A percentile compares a stretch with the other conserved stretches of the same genome.
Conservation (phyloP, 64 coral and sea anemone species). For the Acropora yongei region DNA sequence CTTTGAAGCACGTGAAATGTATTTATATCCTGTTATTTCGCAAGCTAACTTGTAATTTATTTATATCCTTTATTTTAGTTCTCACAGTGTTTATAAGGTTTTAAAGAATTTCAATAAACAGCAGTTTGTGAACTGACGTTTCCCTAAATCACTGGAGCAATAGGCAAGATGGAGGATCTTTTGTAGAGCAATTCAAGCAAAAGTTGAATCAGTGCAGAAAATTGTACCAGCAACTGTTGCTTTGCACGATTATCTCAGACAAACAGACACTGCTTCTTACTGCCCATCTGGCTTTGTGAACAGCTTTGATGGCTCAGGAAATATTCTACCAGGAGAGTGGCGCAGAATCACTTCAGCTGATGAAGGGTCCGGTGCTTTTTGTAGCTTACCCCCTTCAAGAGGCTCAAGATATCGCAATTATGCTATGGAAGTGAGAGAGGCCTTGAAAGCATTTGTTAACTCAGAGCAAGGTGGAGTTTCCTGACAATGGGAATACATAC, state of each 20-base stretch:
- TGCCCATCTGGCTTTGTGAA: slow-evolving; percentile 31
- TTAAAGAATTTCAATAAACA: too few relatives aligned
- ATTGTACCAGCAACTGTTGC: slow-evolving; percentile 36
- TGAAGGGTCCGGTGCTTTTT: slow-evolving; percentile 9
- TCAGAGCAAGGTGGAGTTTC: slow-evolving; percentile 46
- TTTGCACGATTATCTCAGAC: slow-evolving; percentile 38
- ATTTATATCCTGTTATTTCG: too few relatives aligned
- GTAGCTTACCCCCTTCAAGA: background rate
- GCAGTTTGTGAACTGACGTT: too few relatives aligned
- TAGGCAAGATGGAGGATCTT: slow-evolving; percentile 59
- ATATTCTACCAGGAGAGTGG: slow-evolving; percentile 63
- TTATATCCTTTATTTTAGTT: too few relatives aligned
- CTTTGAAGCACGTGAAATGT: too few relatives aligned
- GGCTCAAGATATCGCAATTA: slow-evolving; percentile 40
- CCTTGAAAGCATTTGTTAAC: slow-evolving; percentile 38
- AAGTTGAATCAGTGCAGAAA: slow-evolving; percentile 27
- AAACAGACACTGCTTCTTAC: slow-evolving; percentile 34
- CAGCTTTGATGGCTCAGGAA: slow-evolving; percentile 47
- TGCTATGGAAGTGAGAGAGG: slow-evolving; percentile 51
- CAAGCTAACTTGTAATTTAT: too few relatives aligned
- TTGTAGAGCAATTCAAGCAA: background rate
- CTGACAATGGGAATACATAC: slow-evolving; percentile 55
- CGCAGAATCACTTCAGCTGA: slow-evolving; percentile 27
- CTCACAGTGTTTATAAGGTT: too few relatives aligned
- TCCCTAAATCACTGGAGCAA: too few relatives aligned